These are phyloP conservation scores for Trochalopteron elliotii DNA, from an alignment of 2,113 vertebrate species.

Conservation along the genomic window DNA sequence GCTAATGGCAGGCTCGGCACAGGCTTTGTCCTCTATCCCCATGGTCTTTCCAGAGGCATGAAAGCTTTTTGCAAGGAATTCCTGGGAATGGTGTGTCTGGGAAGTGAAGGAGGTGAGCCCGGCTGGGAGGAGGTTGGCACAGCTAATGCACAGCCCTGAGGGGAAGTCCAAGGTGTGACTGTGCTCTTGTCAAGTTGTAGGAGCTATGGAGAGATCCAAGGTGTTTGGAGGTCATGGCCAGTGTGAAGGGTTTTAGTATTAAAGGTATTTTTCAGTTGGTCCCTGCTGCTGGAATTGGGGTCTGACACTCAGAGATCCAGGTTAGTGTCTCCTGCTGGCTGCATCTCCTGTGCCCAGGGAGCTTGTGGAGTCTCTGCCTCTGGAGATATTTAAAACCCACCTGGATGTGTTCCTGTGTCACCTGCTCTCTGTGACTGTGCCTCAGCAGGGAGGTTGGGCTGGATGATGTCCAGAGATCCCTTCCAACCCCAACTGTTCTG, in stretches of 20 bases:
- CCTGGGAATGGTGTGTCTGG: rapidly evolving
- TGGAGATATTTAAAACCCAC: not conserved
- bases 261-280: not conserved
- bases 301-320: not conserved
- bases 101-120: not conserved
- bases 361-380: rapidly evolving
- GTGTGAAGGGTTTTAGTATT: rapidly evolving
- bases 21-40: not conserved
- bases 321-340: not conserved
- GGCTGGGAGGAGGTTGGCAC: not conserved
- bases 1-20: not conserved
- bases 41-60: not conserved
- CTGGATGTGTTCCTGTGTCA: not conserved
- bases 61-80: not conserved
- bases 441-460: not conserved
- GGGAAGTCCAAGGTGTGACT: not conserved
- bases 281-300: not conserved
- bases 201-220: not conserved
- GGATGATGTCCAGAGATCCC: not conserved
- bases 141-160: not conserved
- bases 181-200: not conserved
- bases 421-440: not conserved
- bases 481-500: not conserved
- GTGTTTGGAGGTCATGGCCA: not conserved
- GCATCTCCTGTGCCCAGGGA: not conserved